A percentile compares a stretch with the other conserved stretches of the same genome.
Evolutionary conservation across 2,113 vertebrate species (phyloP).

Genomic region (Cercocebus atys): DNA sequence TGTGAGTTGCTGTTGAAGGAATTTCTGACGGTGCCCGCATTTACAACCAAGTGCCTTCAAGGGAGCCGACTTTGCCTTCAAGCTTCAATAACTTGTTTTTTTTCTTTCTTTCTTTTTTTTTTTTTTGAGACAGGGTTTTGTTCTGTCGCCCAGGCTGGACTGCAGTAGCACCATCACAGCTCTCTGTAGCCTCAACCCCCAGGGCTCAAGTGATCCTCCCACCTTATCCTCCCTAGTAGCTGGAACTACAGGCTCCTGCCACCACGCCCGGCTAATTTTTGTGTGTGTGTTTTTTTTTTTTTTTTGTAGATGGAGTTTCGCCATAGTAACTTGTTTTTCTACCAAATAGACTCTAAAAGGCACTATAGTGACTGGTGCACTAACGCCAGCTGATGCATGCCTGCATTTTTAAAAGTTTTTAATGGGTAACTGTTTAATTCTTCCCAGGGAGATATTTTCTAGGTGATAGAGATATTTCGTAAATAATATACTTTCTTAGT

Average conservation of each 20-base stretch:
- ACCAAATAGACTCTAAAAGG: constrained; percentile 59
- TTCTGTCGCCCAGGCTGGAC: too few relatives aligned
- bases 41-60: constrained; percentile 15
- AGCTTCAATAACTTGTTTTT: constrained; percentile 72
- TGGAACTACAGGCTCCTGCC: too few relatives aligned
- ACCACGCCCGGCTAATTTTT: too few relatives aligned
- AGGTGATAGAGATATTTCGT: constrained; percentile 70
- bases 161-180: too few relatives aligned
- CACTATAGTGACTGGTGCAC: constrained; percentile 56
- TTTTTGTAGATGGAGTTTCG: too few relatives aligned
- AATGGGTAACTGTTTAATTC: constrained; percentile 83
- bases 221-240: too few relatives aligned
- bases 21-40: neutral
- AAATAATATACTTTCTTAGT: constrained; percentile 68
- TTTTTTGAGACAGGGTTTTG: too few relatives aligned
- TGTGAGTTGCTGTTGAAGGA: neutral
- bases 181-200: too few relatives aligned
- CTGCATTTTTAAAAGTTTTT: constrained; percentile 81
- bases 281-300: too few relatives aligned
- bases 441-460: constrained; percentile 74
- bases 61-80: constrained; percentile 60
- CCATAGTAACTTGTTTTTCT: constrained; percentile 65
- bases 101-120: too few relatives aligned
- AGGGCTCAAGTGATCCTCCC: too few relatives aligned
- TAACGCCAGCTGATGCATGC: constrained; percentile 72